Evolutionary conservation across 2,797 vertebrate species (phyloP), one percentile per base, ranked within the genome.

Genomic region (Sebastes trivittatus): DNA sequence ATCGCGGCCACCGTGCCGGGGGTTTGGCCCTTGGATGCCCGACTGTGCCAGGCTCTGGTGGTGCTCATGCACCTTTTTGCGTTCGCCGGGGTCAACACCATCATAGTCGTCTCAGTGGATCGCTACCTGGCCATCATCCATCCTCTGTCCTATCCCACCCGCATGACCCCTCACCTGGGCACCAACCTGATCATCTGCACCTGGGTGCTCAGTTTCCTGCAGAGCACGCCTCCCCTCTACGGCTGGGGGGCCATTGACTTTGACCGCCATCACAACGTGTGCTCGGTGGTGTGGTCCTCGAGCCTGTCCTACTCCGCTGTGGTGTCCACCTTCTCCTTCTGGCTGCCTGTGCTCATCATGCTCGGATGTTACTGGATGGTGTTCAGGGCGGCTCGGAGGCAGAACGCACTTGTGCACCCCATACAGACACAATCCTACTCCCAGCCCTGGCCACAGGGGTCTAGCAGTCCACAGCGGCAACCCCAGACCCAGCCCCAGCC

Each of bases 41-140:
- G 96, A 4, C 93, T 97, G 75, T 98, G 97, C 90, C 96, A 96
- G 20, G 96, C 95, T 11, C 91, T 97, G 71, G 96, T 98, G 82
- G 96, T 96, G 87, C 96, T 97, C 75, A 97, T 97, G 95, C 97
- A 98, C 89, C 94, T 97, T n/a, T 97, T 98, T 11, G 97, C 97
- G 1, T 98, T 97, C 4, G 94, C 97, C 0, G 96, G 97, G 2
- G 97, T 97, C 75, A 97, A 98, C 91, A 98, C 97, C 77, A 97
- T 97, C 29, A 95, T 97, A 0, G 96, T 97, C 5, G 97, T 97
- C 55, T 98, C 97, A 0, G 93, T 98, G 72, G 97, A 97, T 81
- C 96, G 96, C 77, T 98, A 98, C 91, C 85, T 98, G 90, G 96
- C 96, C 85, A 98, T 98, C 84, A 97, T 98, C 84, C 97, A 98